Base-by-base conservation (phyloP, 2,113 vertebrate species). In the Apodemus speciosus region DNA sequence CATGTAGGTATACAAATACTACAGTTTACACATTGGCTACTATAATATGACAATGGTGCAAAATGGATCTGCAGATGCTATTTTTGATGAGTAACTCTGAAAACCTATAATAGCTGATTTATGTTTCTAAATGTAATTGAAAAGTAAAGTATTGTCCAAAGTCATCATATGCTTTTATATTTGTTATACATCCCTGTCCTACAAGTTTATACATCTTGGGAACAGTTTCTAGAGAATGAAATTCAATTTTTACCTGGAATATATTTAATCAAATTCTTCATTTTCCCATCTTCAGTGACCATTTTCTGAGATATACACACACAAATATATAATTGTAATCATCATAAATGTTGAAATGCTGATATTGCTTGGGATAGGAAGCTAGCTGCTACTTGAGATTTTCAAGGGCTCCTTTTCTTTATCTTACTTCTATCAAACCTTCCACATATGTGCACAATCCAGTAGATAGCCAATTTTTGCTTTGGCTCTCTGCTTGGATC, bases 341-440 rank as follows among this genome's bases (percentile, higher is more conserved):
- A 73, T 71, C 76, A 75, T 38, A 76, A 85, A 43, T 60, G 79
- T 3, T 30, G 16, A 30, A 92, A 53, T 58, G 58, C 21, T 69
- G 6, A 20, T 43, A 60, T 2, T 35, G 13, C 18, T 35, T 0
- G 23, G 43, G 23, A 51, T 7, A 88, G 58, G 75, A 30, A 91
- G 9, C 23, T 49, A 81, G 10, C 9, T 58, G 49, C 18, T 85
- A 4, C 35, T 23, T 56, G 20, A 69, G 2, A 9, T 25, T 71
- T 62, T 58, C 35, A 49, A 51, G 3, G 23, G 5, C 27, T 56
- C 18, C 21, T 13, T n/a, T 25, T 25, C 7, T 40, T 10, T 4
- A 1, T 58, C 0, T 3, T 2, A 9, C 7, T 66, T 5, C 14
- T 16, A 9, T 64, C 5, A 11, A 25, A 1, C 6, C 8, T n/a